Evolutionary conservation across 2,113 vertebrate species (phyloP).

Genomic region (Plotosus lineatus): DNA sequence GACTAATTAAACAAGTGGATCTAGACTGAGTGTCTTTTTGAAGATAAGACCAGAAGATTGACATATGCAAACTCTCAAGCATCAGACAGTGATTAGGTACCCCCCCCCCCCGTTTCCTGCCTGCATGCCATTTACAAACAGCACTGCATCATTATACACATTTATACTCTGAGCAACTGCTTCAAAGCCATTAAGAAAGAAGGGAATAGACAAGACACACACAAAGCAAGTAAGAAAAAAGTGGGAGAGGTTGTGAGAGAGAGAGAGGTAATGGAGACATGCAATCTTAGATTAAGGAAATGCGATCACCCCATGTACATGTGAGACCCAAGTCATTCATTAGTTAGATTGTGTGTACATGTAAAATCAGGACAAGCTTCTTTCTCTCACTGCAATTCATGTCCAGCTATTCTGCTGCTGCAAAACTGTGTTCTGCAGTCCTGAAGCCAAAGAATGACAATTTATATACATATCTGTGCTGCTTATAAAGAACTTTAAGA

Average conservation of each 20-base stretch:
- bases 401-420: conserved; percentile 47
- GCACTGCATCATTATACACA: background rate
- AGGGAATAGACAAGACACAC: no score
- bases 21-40: background rate
- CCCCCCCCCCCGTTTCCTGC: background rate
- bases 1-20: background rate
- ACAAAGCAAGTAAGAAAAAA: no score
- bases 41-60: background rate
- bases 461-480: conserved; percentile 35
- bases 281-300: conserved; percentile 43
- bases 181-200: background rate
- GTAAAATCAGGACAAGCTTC: conserved; percentile 44
- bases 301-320: conserved; percentile 45
- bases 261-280: background rate
- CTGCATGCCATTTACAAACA: background rate
- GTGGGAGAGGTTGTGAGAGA: background rate
- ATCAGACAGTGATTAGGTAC: background rate
- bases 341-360: conserved; percentile 21
- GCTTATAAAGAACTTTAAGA: conserved; percentile 61
- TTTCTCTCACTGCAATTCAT: conserved; percentile 58
- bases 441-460: conserved; percentile 8
- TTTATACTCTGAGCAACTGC: background rate
- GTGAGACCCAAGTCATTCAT: conserved; percentile 12
- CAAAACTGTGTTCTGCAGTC: background rate
- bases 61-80: background rate